These are phyloP conservation scores for Lampris megalopsis DNA, from an alignment of 2,113 vertebrate genomes.

Conservation along the genomic window DNA sequence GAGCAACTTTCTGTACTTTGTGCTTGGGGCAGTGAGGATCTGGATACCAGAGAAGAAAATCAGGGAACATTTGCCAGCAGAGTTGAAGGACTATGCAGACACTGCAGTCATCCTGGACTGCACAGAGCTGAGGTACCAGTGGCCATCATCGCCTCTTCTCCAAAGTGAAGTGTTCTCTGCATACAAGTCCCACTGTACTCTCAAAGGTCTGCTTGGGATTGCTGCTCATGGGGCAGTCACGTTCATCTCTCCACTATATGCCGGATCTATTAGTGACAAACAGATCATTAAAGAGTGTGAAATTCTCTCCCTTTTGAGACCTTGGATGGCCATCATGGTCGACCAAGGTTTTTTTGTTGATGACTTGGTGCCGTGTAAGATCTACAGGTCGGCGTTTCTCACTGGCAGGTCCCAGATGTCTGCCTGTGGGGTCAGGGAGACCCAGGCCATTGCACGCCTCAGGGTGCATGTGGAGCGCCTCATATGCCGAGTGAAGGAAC, in stretches of 20 bases:
- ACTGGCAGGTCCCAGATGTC: slow-evolving; percentile 7
- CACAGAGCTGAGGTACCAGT: not conserved
- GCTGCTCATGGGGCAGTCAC: too few relatives aligned
- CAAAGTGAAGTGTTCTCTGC: not conserved
- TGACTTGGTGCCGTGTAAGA: slow-evolving; percentile 19
- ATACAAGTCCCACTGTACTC: not conserved
- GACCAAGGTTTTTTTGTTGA: slow-evolving; percentile 21
- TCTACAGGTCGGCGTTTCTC: slow-evolving; percentile 11
- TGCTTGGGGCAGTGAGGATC: too few relatives aligned
- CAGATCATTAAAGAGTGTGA: too few relatives aligned
- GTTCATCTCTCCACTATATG: not conserved
- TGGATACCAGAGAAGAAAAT: too few relatives aligned
- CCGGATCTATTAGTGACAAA: slow-evolving; percentile 27
- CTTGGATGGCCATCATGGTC: slow-evolving; percentile 6
- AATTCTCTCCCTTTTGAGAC: too few relatives aligned
- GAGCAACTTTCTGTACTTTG: too few relatives aligned
- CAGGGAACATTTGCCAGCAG: not conserved
- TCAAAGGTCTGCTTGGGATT: not conserved
- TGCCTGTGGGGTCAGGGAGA: slow-evolving; percentile 23
- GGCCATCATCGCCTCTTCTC: not conserved
- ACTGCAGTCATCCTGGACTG: not conserved
- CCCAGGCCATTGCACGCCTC: slow-evolving; percentile 14
- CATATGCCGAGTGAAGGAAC: too few relatives aligned
- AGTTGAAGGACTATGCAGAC: slow-evolving; percentile 13
- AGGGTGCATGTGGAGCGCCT: slow-evolving; percentile 16